Base-by-base conservation (phyloP, 2,888 invertebrate genomes). In the Spodoptera littoralis region DNA sequence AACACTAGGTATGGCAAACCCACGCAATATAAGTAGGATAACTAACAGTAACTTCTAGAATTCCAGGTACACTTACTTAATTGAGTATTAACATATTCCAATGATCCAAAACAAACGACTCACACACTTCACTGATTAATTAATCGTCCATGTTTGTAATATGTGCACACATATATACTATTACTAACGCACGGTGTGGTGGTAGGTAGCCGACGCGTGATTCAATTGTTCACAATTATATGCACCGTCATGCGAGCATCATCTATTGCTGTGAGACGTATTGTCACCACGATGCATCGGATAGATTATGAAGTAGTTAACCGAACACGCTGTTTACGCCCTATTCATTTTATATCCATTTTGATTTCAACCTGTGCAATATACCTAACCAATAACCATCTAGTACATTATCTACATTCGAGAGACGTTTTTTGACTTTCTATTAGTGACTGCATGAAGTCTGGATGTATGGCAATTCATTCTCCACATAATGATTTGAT, bases 201-300 rank as follows among this genome's bases (percentile, higher is more conserved):
- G 6, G 8, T 41, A 42, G 12, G 9, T 62, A 18, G 48, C 47
- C 58, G 65, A 76, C 47, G 54, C 66, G 62, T 60, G 55, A 63
- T 54, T 65, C 65, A 60, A 69, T 75, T 76, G 73, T 73, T 76
- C 53, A 30, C 73, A 57, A 68, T 67, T 53, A 60, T 8, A 60
- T 52, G 60, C 63, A 56, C n/a, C 64, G 46, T 56, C 64, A 57
- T 36, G 44, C 47, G 51, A 45, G 36, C 53, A 65, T 36, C 43
- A 47, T 11, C 49, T 36, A 30, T 51, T 11, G 41, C 13, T 45
- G 4, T 11, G 46, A 36, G 11, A 53, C 46, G 58, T 42, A 57
- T 61, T 51, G 56, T 56, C 63, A 67, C 43, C 27, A 36, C 44
- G 24, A 48, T 42, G 44, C 30, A 60, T 47, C 43, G 8, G 8